Evolutionary conservation across 2,888 invertebrate genomes (phyloP), one percentile per base, ranked within the genome.

Genomic region (Brenthis hecate): DNA sequence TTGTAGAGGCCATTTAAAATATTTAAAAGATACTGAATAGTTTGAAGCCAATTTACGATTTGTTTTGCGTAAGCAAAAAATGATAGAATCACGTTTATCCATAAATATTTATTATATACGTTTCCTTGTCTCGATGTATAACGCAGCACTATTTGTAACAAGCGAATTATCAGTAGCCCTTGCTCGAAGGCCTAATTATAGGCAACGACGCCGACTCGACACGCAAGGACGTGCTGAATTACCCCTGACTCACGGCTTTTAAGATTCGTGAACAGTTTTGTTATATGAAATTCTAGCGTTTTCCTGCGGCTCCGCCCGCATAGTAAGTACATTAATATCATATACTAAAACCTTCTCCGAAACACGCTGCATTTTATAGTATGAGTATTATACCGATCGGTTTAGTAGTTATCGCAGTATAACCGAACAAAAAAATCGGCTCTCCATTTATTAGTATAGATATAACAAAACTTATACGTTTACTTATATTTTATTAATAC

Each of bases 121-220:
- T 60, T 60, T 66, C 56, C 56, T 55, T 57, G 19, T 62, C 53
- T 65, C 62, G 61, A 47, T n/a, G 28, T 50, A 51, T 32, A 56
- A 66, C 57, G 57, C 78, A 72, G 70, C 76, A 68, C 77, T 77
- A 76, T 53, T 57, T 67, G 80, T 84, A 81, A 81, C 81, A 80
- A 78, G 85, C 82, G 84, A 90, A 91, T 91, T 90, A 89, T 90
- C 87, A 79, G 84, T 81, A 85, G 86, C 79, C 83, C 80, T 81
- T 77, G 79, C 76, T 76, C 75, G 80, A 63, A 76, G 78, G 72
- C 82, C 83, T 91, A 91, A 91, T 91, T 85, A 89, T 86, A 91
- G 91, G 81, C 86, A 85, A 81, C 75, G 78, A 73, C 75, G 77
- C 77, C 77, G 78, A 66, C 79, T 75, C 63, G n/a, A 61, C 91